Evolutionary conservation across 2,797 vertebrate species (phyloP), one percentile per base, ranked within the genome.

Genomic region (Euphonia xanthogaster): DNA sequence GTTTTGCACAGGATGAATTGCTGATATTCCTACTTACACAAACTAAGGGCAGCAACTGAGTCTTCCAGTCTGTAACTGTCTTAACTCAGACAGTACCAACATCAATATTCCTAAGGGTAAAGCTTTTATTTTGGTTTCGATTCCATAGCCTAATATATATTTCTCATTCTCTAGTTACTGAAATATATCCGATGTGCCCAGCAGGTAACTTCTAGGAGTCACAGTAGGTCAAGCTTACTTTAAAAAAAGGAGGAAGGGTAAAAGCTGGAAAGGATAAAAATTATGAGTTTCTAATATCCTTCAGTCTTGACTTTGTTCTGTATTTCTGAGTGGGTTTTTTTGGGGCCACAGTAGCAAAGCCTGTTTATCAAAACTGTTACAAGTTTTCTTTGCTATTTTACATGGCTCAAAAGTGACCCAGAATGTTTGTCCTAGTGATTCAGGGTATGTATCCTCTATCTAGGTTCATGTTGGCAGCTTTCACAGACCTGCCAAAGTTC

Each of bases 111-210:
- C 25, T 94, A 71, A 79, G 21, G 39, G 60, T 28, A 86, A 94
- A 86, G 66, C 89, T 93, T 94, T 96, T 65, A 76, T 93, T 96
- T 54, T 61, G 81, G 75, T 75, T 94, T 94, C 73, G 86, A 12
- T 96, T 91, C 82, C 73, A 50, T 25, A 47, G 51, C 48, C 79
- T 67, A 30, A 72, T 78, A 61, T 42, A 50, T 83, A 93, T 90
- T 88, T 66, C 40, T 93, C 89, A 37, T 96, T 91, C 93, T 95
- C 76, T 60, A 28, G 93, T 96, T 94, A 93, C 96, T 70, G 87
- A 94, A 93, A 76, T 35, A 66, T 91, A 94, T 96, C 91, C 81
- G 33, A 79, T 93, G 91, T 92, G 51, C 96, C 53, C 95, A 97
- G 95, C 89, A 88, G 94, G 96, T 81, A 57, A 40, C 91, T 94